Evolutionary conservation across 1,140 invertebrate genomes (phyloP), one percentile per base, ranked within the genome.

Genomic region (Hydropsyche tenuis): DNA sequence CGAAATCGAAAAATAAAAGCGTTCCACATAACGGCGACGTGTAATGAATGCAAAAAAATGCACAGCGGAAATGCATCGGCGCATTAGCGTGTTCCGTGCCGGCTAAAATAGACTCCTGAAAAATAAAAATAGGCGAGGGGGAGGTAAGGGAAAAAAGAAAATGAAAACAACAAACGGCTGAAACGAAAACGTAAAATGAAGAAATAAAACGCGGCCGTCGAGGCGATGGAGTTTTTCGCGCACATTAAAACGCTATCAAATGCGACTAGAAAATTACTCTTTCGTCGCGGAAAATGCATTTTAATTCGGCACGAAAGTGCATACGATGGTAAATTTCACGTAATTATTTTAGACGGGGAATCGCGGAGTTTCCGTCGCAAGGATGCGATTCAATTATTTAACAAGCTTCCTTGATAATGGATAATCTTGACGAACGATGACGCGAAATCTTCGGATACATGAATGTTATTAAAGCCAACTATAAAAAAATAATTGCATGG

Each of bases 181-280:
- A 18, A 48, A 48, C 16, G 46, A 53, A 53, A 53, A 53, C 18
- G 20, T 2, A 53, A 53, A 53, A 53, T 53, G 9, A 53, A 53
- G 48, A 53, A 53, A 53, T 53, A 53, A 18, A 53, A 46, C 45
- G 11, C 12, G 18, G 45, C 45, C n/a, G n/a, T n/a, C n/a, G n/a
- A n/a, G n/a, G n/a, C n/a, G 30, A 37, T 9, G 30, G 30, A 37
- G 30, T 37, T 37, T 37, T 37, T 37, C 30, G 48, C 20, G 48
- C 48, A 20, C 18, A 53, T 53, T 53, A 53, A 53, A 53, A 53
- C 48, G 48, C 48, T 53, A 53, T 53, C 48, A 53, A 53, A 53
- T 20, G 48, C 48, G 48, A 53, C 48, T 18, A 20, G 48, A 53
- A 53, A 53, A 53, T 53, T 53, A 20, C 48, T 6, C 48, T 16